A percentile compares a stretch with the other conserved stretches of the same genome.
Evolutionary conservation across 1,140 invertebrate genomes (phyloP).

Genomic region (Drosophila ohnishii): DNA sequence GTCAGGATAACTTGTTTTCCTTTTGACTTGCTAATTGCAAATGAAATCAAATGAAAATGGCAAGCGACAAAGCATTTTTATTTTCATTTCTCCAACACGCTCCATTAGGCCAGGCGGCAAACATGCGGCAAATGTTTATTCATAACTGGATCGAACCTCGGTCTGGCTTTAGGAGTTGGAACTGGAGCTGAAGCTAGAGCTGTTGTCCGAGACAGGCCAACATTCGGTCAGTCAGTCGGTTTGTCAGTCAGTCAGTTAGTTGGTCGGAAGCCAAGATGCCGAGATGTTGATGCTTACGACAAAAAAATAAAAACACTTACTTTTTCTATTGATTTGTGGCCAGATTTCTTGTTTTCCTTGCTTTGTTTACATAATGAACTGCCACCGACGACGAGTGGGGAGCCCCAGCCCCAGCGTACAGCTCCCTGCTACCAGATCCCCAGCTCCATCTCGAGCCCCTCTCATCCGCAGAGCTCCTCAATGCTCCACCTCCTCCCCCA

Average conservation of each 20-base stretch:
- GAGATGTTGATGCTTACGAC: constrained; percentile 20
- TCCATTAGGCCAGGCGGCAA: constrained; percentile 60
- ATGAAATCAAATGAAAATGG: constrained; percentile 43
- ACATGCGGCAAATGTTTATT: constrained; percentile 76
- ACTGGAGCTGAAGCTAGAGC: constrained; percentile 3
- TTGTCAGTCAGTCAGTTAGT: constrained; percentile 24
- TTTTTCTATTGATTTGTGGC: constrained; percentile 77
- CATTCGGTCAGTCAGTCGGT: constrained; percentile 48
- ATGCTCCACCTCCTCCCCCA: constrained; percentile 25
- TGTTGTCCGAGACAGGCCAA: constrained; percentile 5
- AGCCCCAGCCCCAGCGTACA: neutral
- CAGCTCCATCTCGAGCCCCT: constrained; percentile 3
- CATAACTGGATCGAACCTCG: constrained; percentile 61
- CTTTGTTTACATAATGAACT: constrained; percentile 75
- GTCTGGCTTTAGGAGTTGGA: constrained; percentile 1
- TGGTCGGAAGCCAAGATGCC: constrained; percentile 32
- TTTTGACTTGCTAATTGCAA: constrained; percentile 54
- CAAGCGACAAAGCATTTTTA: constrained; percentile 47
- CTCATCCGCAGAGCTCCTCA: constrained; percentile 20
- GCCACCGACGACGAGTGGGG: constrained; percentile 52
- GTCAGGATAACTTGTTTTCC: constrained; percentile 42
- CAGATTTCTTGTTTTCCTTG: constrained; percentile 80
- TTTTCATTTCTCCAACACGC: constrained; percentile 54
- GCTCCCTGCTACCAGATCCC: neutral
- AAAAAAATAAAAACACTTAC: constrained; percentile 54